Base-by-base conservation (phyloP, 2,888 invertebrate species). In the Leucozona laternaria region DNA sequence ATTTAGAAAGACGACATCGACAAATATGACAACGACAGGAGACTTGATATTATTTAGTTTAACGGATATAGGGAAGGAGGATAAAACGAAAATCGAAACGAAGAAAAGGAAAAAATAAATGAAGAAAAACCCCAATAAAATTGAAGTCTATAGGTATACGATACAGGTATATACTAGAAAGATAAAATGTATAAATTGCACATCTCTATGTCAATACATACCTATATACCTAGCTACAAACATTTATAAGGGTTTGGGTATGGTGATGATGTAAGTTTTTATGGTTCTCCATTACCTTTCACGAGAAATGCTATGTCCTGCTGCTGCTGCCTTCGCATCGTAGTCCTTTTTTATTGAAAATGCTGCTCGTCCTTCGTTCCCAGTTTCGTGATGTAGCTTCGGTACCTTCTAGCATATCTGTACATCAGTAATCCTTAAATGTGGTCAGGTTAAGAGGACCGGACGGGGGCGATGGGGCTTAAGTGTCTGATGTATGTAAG, bases 361-460 rank as follows among this genome's bases (percentile, higher is more conserved):
- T 37, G 0, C 13, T n/a, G 4, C 53, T 64, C 64, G 82, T 53
- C 58, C 50, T 68, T 43, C 58, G 43, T 68, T 43, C 0, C 1
- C 7, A 58, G 37, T 6, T 58, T 68, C 25, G 25, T 48, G n/a
- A 8, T 57, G 55, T 62, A 70, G 5, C 22, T 50, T 48, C 48
- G 68, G 37, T 72, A 37, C 60, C 60, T 40, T 60, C 13, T 58
- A 20, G 31, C 5, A 40, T 28, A 5, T 28, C 3, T 6, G 0
- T 31, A 31, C 31, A 31, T 20, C 45, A 66, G 86, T 82, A 78
- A 86, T 86, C 81, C 86, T 79, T 79, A 82, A 82, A 82, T 82
- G 86, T 82, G 82, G 86, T 78, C 70, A 79, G 70, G 73, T 64
- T 50, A 64, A 48, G 15, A 48, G 64, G 48, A 48, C 8, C 48